These are phyloP conservation scores for Monochamus alternatus DNA, from an alignment of 2,888 invertebrate species.

Conservation along the genomic window DNA sequence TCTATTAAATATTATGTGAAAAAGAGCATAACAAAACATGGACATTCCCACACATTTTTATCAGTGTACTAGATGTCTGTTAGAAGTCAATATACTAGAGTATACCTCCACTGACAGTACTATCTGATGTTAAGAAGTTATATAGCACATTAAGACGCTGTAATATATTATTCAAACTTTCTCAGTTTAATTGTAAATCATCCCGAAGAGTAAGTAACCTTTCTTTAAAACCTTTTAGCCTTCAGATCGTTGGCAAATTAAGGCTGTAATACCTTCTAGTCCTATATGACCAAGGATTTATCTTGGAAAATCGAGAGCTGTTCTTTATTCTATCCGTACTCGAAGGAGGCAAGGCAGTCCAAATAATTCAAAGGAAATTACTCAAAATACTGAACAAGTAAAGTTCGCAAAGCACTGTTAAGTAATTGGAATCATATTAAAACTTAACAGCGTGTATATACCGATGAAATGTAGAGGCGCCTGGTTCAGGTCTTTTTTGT, in stretches of 20 bases:
- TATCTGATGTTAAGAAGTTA: neutral
- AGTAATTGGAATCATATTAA: conserved; percentile 15
- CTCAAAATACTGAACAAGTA: conserved; percentile 7
- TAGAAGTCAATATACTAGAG: no score
- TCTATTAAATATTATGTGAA: no score
- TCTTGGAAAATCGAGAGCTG: conserved; percentile 9
- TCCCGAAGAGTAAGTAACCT: neutral
- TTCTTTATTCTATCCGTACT: neutral
- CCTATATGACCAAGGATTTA: conserved; percentile 1
- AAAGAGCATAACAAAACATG: no score
- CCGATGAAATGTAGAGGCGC: conserved; percentile 10
- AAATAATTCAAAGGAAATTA: conserved; percentile 17
- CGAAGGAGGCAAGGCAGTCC: conserved; percentile 9
- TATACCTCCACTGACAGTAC: neutral
- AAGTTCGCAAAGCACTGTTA: conserved; percentile 12
- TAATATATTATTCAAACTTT: neutral
- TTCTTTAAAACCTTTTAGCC: neutral
- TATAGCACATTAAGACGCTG: neutral
- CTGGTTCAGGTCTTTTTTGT: neutral
- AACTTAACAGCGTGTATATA: neutral
- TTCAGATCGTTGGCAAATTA: conserved; percentile 8
- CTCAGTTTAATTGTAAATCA: neutral
- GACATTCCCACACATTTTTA: no score
- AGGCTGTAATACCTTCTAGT: neutral
- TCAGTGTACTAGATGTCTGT: no score